These are phyloP conservation scores for Asbolus verrucosus DNA, from an alignment of 1,140 invertebrate genomes.

Conservation along the genomic window DNA sequence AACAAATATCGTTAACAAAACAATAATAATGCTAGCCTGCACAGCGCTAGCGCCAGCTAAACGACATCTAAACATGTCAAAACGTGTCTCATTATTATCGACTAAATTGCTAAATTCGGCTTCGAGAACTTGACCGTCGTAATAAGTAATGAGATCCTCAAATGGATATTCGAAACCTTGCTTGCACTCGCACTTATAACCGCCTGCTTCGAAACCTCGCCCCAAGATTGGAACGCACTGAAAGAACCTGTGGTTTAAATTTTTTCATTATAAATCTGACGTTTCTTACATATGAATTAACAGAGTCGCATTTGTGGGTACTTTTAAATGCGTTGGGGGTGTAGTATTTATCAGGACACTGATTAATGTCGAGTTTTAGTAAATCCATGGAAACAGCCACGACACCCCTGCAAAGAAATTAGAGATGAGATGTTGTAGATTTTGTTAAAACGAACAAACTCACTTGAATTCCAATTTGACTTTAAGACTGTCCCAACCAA, in stretches of 20 bases:
- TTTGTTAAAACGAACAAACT: constrained; percentile 65
- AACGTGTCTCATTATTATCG: constrained; percentile 80
- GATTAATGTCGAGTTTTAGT: constrained; percentile 92
- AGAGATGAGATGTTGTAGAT: not conserved
- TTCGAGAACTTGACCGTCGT: constrained; percentile 95
- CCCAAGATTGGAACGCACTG: constrained; percentile 95
- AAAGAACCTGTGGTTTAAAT: constrained; percentile 60
- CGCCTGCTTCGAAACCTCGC: constrained; percentile 89
- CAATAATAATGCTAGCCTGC: constrained; percentile 50
- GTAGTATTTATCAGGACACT: constrained; percentile 91
- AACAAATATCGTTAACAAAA: constrained; percentile 50
- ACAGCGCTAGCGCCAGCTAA: constrained; percentile 79
- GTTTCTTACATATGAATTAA: constrained; percentile 95
- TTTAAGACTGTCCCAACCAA: constrained; percentile 95
- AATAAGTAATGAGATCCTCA: constrained; percentile 94
- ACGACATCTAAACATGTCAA: constrained; percentile 92
- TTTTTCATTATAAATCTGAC: no score
- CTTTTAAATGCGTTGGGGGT: constrained; percentile 94
- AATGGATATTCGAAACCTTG: constrained; percentile 98
- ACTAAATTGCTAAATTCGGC: constrained; percentile 93
- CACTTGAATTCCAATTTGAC: constrained; percentile 94
- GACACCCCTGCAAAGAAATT: constrained; percentile 84
- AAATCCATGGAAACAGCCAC: constrained; percentile 94
- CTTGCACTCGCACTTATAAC: constrained; percentile 98
- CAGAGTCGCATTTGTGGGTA: constrained; percentile 93